phyloP scores from a whole-genome alignment of 2,888 invertebrate species.

The Papilio gigon region DNA sequence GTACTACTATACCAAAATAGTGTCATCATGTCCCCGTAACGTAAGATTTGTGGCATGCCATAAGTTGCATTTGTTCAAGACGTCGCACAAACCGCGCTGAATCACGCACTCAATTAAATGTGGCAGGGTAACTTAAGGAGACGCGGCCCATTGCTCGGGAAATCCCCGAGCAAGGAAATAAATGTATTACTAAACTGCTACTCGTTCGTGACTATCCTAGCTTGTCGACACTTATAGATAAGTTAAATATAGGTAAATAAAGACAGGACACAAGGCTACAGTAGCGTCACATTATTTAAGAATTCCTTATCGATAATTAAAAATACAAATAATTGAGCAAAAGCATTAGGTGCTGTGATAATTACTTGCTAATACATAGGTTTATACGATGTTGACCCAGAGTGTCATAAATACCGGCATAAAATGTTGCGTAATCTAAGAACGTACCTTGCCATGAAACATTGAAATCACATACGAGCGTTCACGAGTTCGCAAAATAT shows the following conservation, averaged over 20 bases:
- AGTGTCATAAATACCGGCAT: no score
- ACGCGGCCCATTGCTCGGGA: background rate
- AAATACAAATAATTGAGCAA: background rate
- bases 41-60: background rate
- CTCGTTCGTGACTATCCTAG: background rate
- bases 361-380: background rate
- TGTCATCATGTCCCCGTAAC: constrained; percentile 65
- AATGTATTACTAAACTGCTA: background rate
- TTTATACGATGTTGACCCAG: no score
- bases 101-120: background rate
- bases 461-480: no score
- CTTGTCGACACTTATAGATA: constrained; percentile 12
- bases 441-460: no score
- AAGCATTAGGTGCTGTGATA: background rate
- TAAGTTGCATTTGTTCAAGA: background rate
- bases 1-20: constrained; percentile 75
- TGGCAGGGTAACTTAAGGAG: background rate
- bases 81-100: background rate
- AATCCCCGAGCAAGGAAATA: constrained; percentile 12
- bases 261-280: constrained; percentile 19
- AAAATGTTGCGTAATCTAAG: no score
- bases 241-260: constrained; percentile 29
- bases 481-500: no score
- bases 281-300: constrained; percentile 16
- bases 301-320: background rate